Evolutionary conservation across 2,113 vertebrate species (phyloP), one percentile per base, ranked within the genome.

Genomic region (Trogon melanurus): DNA sequence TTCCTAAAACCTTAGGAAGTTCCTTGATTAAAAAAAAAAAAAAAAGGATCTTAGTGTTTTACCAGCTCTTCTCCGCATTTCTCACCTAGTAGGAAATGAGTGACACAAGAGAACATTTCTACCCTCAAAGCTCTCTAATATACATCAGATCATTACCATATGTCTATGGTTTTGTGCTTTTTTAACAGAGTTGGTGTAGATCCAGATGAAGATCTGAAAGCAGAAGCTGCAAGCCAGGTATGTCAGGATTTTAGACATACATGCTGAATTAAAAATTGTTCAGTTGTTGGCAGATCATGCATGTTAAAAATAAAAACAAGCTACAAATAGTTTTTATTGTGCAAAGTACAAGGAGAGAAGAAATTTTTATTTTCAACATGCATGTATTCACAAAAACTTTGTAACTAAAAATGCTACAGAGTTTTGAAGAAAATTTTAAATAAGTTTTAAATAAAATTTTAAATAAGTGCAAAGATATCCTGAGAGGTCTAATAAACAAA

Each of bases 161-260:
- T n/a, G 18, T 88, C 34, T 62, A 78, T 57, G 44, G 6, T 14
- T 32, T 36, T 25, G 4, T 16, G 1, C 62, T 92, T 88, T 65
- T 97, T 91, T 67, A 61, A 79, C 96, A 98, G 98, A 95, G 95
- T 98, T 66, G 98, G 97, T 6, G 50, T 98, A 85, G 98, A 98
- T 85, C 95, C 96, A 89, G 98, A 98, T 64, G 98, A 98, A 92
- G 97, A 97, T 50, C 88, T 96, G 61, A 98, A 98, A 70, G 92
- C 96, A 66, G 94, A 95, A 79, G 70, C 95, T 82, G 85, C 75
- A 44, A 96, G 80, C 69, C 97, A 98, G 98, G 98, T 98, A 98
- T 97, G 95, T 96, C 79, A 79, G 25, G 25, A 60, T 86, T 83
- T 54, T 78, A 71, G n/a, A 45, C 22, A 41, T 21, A 25, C 1